Evolutionary conservation across 1,140 invertebrate species (phyloP).

Genomic region (Muscidifurax raptorellus): DNA sequence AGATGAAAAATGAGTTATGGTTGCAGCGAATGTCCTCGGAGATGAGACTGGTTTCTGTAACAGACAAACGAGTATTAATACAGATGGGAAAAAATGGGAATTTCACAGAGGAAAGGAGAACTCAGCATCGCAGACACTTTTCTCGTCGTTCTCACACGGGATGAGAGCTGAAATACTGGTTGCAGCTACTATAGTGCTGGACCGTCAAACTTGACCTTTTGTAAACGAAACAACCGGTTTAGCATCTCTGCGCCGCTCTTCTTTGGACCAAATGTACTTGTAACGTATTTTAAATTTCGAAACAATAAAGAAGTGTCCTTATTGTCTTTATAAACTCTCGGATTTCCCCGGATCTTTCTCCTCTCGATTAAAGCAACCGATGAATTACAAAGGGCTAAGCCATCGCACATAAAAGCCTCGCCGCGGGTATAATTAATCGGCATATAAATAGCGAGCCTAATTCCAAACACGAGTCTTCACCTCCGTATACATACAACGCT

Average conservation of each 20-base stretch:
- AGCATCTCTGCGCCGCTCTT: background rate
- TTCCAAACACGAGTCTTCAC: too few relatives aligned
- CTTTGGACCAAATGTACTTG: too few relatives aligned
- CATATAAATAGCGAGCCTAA: background rate
- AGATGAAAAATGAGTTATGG: background rate
- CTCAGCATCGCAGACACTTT: conserved; percentile 1
- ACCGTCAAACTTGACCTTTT: conserved; percentile 3
- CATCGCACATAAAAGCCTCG: background rate
- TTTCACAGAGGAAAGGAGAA: background rate
- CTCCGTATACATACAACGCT: too few relatives aligned
- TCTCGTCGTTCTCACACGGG: conserved; percentile 26
- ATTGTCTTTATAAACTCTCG: too few relatives aligned
- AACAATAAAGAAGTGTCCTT: too few relatives aligned
- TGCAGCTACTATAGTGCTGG: background rate
- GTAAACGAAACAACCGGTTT: conserved; percentile 17
- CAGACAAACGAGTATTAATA: background rate
- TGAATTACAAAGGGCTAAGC: conserved; percentile 17
- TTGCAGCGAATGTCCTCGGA: background rate
- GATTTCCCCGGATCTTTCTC: too few relatives aligned
- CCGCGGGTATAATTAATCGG: conserved; percentile 19
- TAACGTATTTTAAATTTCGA: too few relatives aligned
- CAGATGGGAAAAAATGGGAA: background rate
- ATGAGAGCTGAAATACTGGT: conserved; percentile 38
- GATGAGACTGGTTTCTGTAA: conserved; percentile 12
- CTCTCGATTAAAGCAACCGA: too few relatives aligned